Evolutionary conservation across 2,888 invertebrate species (phyloP), one percentile per base, ranked within the genome.

Genomic region (Platerodrilus igneus): DNA sequence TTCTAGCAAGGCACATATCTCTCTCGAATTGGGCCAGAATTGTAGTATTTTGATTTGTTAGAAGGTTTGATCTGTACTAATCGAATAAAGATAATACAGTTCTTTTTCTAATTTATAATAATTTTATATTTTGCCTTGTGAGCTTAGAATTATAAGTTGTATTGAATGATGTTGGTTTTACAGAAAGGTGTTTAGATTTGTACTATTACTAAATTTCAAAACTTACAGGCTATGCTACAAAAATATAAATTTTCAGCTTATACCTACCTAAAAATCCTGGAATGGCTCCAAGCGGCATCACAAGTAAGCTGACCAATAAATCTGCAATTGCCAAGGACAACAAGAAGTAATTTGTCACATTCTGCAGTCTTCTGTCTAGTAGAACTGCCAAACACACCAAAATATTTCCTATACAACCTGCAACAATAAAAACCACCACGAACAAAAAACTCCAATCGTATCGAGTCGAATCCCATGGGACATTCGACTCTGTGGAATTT

Each of bases 271-370:
- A 74, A 70, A 95, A 88, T 62, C 92, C 93, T 16, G 89, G 90
- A 56, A 94, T 84, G 20, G 95, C 92, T 43, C 91, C 91, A 66
- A 94, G 77, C 3, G 95, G 95, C 95, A 96, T 96, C 38, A 95
- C 95, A 61, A 94, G 86, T 47, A 92, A 70, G 60, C 91, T 92
- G 62, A 95, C 94, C 47, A 95, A 75, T 41, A 95, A 74, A 72
- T 96, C 95, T 34, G 95, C 94, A 36, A 94, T 85, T 26, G 94
- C 93, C 64, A 96, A 70, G 13, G 94, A 94, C 57, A 94, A 75
- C 47, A 95, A 76, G 68, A 95, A 95, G 71, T 94, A 94, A 72
- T 95, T 96, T 48, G 95, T 95, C 50, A 92, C 89, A 69, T 92
- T 95, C 70, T 95, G 94, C 46, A 95, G 72, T 56, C 87, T 77